Evolutionary conservation across 92 coral and sea anemone genomes (phyloP), one percentile per base, ranked within the genome.

Genomic region (Porites lobata): DNA sequence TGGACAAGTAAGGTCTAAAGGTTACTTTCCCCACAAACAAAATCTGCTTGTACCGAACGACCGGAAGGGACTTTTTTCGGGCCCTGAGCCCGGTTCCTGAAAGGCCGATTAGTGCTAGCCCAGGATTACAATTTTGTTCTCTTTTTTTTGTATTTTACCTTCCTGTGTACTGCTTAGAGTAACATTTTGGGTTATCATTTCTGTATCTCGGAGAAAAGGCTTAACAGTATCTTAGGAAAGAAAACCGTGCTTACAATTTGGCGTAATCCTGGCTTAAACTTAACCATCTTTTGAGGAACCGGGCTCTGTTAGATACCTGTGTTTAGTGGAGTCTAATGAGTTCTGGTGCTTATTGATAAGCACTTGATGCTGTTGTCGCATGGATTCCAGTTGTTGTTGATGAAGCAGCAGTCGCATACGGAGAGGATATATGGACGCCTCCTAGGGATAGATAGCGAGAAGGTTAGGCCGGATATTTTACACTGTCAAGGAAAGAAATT

Each of bases 361-460:
- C n/a, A 95, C 93, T 77, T 95, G 98, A 86, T 95, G 98, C 58
- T 95, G 98, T 75, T 95, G 98, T 19, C 98, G 88, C 98, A 95
- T 95, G 52, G 98, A 95, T 77, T 95, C 98, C 73, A 95, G 69
- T 84, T 95, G 98, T 38, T 95, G 98, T 50, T 95, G 98, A 24
- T 93, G 91, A 32, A 95, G 88, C 47, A 91, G 71, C 76, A 95
- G 87, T 14, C 98, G 90, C 78, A 95, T 93, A 12, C 98, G 96
- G 57, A 95, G 90, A 0, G 98, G 98, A 87, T 95, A 95, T 90
- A 93, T 83, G 7, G 92, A 83, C 2, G 96, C 96, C 38, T 95
- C 98, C 98, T 95, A 80, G 7, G 57, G 72, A 17, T 75, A 54
- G 2, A 81, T 38, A 59, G 26, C 1, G 58, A 20, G n/a, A 18